These are phyloP conservation scores for Panulirus ornatus DNA, from an alignment of 1,140 invertebrate species.

Conservation along the genomic window DNA sequence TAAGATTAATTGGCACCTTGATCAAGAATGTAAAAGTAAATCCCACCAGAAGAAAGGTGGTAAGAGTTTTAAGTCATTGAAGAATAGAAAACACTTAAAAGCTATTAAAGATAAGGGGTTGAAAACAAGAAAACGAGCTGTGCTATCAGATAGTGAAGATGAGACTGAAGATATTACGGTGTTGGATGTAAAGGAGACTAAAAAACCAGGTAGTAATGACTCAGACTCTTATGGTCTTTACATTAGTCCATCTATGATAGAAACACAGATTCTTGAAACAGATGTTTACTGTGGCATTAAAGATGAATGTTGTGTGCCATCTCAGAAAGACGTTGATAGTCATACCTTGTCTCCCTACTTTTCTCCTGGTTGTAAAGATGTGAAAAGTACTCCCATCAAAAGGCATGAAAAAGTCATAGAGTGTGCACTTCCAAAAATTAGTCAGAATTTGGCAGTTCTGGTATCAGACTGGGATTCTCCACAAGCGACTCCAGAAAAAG, in stretches of 20 bases:
- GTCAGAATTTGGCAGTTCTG: not conserved
- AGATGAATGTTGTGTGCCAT: not conserved
- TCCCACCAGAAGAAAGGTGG: not conserved
- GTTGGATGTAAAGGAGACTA: not conserved
- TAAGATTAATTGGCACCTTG: not conserved
- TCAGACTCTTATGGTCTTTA: not conserved
- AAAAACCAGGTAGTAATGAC: not conserved
- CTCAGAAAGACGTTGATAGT: not conserved
- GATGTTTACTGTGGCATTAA: not conserved
- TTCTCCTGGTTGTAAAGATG: not conserved
- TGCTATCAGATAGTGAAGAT: not conserved
- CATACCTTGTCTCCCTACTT: not conserved
- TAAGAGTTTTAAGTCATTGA: not conserved
- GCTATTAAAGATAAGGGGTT: too few relatives aligned
- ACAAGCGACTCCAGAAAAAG: not conserved
- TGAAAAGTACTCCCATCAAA: not conserved
- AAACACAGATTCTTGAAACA: not conserved
- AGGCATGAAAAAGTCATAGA: not conserved
- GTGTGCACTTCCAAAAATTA: not conserved
- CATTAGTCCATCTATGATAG: not conserved
- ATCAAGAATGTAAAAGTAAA: not conserved
- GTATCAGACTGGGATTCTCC: not conserved
- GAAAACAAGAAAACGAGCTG: not conserved
- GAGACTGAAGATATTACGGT: not conserved
- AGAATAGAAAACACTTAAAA: not conserved